A percentile compares a stretch with the other conserved stretches of the same genome.
Evolutionary conservation across 2,797 vertebrate genomes (phyloP).

Genomic region (Prionace glauca): DNA sequence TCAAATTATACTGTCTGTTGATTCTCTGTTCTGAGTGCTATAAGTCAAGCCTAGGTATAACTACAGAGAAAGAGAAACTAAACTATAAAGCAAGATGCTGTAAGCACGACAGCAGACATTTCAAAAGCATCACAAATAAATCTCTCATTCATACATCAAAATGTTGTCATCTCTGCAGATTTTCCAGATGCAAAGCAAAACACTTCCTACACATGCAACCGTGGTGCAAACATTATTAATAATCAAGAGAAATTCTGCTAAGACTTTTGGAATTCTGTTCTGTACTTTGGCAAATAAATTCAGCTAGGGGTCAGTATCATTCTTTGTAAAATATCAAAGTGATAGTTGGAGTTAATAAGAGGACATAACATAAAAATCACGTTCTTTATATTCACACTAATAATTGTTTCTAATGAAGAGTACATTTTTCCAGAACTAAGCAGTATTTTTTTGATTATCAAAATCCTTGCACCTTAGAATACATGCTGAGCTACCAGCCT

Average conservation of each 20-base stretch:
- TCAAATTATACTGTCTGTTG: too few species aligned
- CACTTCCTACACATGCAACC: not conserved
- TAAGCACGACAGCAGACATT: not conserved
- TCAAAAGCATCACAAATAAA: not conserved
- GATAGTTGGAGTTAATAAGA: too few species aligned
- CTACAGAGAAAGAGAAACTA: not conserved
- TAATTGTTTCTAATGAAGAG: conserved; percentile 9
- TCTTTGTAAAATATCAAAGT: not conserved
- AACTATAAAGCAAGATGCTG: not conserved
- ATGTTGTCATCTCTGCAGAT: not conserved
- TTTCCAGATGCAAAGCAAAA: not conserved
- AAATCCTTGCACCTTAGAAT: not conserved
- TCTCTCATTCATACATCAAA: not conserved
- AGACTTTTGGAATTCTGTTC: not conserved
- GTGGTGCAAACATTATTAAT: not conserved
- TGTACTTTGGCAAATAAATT: not conserved
- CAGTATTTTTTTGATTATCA: not conserved
- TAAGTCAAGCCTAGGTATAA: not conserved
- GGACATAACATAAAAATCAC: not conserved
- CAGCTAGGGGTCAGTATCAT: conserved; percentile 24
- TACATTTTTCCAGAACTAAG: not conserved
- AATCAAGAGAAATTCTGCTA: not conserved
- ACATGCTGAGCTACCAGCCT: not conserved
- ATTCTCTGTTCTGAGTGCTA: not conserved
- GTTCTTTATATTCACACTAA: not conserved